Conservation (phyloP, 2,888 invertebrate species). For the Ectemnius continuus region DNA sequence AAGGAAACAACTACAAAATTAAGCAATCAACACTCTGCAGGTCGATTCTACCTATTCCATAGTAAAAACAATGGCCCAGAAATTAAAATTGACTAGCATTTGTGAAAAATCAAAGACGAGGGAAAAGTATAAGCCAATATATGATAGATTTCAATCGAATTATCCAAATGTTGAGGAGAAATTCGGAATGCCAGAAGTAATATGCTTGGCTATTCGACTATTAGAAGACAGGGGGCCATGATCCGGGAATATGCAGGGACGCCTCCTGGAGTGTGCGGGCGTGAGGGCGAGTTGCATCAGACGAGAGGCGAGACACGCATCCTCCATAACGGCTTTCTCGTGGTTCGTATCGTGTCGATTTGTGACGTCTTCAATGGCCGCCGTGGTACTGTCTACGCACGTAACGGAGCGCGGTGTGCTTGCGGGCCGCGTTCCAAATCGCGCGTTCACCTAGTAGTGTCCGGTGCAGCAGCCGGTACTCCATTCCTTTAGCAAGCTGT, state of each 20-base stretch:
- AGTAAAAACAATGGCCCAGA: too few species aligned
- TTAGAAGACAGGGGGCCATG: neutral
- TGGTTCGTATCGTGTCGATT: constrained; percentile 12
- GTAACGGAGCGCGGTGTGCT: constrained; percentile 51
- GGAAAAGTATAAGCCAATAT: too few species aligned
- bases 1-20: too few species aligned
- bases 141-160: too few species aligned
- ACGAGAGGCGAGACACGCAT: constrained; percentile 27
- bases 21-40: too few species aligned
- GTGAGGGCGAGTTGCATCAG: constrained; percentile 3
- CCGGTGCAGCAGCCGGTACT: constrained; percentile 28
- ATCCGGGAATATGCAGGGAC: neutral
- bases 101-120: too few species aligned
- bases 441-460: constrained; percentile 33
- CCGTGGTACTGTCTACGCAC: constrained; percentile 46
- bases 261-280: neutral
- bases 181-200: too few species aligned
- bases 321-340: constrained; percentile 47
- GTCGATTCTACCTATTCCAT: too few species aligned
- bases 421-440: constrained; percentile 41
- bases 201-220: neutral
- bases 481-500: constrained; percentile 55
- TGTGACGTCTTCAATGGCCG: constrained; percentile 63
- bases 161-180: too few species aligned
- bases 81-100: too few species aligned